These are phyloP conservation scores for Neogobius melanostomus DNA, from an alignment of 2,113 vertebrate species.

Conservation along the genomic window DNA sequence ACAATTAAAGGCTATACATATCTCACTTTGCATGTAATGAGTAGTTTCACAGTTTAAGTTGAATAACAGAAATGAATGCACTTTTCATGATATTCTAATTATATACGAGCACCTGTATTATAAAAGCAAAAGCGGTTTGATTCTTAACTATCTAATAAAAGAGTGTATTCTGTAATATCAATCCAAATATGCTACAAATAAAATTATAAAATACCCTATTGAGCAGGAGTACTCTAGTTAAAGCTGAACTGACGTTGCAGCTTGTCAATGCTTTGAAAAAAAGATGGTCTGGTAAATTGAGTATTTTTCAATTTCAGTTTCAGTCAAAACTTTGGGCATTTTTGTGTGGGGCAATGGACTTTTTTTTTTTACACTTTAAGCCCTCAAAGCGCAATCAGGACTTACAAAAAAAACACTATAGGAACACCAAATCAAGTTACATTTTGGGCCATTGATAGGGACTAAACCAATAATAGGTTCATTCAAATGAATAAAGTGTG, in stretches of 20 bases:
- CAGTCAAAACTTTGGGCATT: neutral
- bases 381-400: too few species aligned
- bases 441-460: too few species aligned
- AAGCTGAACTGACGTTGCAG: slow-evolving; percentile 35
- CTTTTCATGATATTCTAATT: too few species aligned
- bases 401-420: too few species aligned
- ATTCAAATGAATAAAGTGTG: too few species aligned
- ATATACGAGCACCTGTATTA: slow-evolving; percentile 9
- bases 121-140: slow-evolving; percentile 48
- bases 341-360: neutral
- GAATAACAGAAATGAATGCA: too few species aligned
- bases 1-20: too few species aligned
- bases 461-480: too few species aligned
- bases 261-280: slow-evolving; percentile 21
- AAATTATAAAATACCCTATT: slow-evolving; percentile 58
- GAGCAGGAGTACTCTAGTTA: slow-evolving; percentile 39
- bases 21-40: too few species aligned
- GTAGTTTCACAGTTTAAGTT: too few species aligned
- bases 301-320: slow-evolving; percentile 23
- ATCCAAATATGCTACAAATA: slow-evolving; percentile 73
- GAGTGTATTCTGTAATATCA: slow-evolving; percentile 46
- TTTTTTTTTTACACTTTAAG: neutral
- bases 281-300: slow-evolving; percentile 37
- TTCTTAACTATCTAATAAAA: slow-evolving; percentile 58
- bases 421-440: too few species aligned